phyloP scores from a whole-genome alignment of 92 coral and sea anemone species.

The Zoanthus sociatus region DNA sequence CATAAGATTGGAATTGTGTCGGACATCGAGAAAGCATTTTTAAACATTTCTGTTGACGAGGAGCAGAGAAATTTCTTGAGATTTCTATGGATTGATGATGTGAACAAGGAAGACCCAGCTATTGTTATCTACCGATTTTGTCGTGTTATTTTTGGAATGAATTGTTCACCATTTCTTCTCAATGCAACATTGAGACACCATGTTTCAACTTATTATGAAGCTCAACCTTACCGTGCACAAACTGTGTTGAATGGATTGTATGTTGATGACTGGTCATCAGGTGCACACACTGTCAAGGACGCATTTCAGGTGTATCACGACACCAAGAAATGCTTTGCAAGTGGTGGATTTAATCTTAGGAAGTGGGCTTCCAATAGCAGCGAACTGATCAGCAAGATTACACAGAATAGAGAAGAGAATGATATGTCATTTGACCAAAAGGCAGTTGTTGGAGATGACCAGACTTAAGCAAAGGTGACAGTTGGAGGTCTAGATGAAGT shows the following conservation, averaged over 20 bases:
- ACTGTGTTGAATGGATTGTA: slow-evolving; percentile 51
- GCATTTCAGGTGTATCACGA: no score
- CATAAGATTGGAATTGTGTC: slow-evolving; percentile 53
- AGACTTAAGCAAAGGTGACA: slow-evolving; percentile 58
- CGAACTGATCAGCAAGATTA: slow-evolving; percentile 50
- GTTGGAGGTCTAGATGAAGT: slow-evolving; percentile 61
- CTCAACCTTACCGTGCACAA: slow-evolving; percentile 32
- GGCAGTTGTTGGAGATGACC: slow-evolving; percentile 32
- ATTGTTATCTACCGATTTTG: slow-evolving; percentile 50
- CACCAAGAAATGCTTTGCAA: no score
- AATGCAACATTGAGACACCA: slow-evolving; percentile 68
- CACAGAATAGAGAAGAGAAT: slow-evolving; percentile 21
- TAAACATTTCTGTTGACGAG: slow-evolving; percentile 62
- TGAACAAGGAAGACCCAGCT: slow-evolving; percentile 50
- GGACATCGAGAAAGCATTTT: slow-evolving; percentile 62
- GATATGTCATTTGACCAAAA: slow-evolving; percentile 16
- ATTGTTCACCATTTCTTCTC: slow-evolving; percentile 67
- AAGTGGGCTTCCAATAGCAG: slow-evolving; percentile 68
- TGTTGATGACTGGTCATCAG: slow-evolving; percentile 70
- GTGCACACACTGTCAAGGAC: slow-evolving; percentile 49
- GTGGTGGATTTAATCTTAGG: slow-evolving; percentile 66
- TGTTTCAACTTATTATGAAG: slow-evolving; percentile 46
- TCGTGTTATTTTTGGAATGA: slow-evolving; percentile 72
- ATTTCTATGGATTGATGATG: slow-evolving; percentile 68
- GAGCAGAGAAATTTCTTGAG: slow-evolving; percentile 61